Conservation (phyloP, 1,140 invertebrate genomes). For the Diprion similis region DNA sequence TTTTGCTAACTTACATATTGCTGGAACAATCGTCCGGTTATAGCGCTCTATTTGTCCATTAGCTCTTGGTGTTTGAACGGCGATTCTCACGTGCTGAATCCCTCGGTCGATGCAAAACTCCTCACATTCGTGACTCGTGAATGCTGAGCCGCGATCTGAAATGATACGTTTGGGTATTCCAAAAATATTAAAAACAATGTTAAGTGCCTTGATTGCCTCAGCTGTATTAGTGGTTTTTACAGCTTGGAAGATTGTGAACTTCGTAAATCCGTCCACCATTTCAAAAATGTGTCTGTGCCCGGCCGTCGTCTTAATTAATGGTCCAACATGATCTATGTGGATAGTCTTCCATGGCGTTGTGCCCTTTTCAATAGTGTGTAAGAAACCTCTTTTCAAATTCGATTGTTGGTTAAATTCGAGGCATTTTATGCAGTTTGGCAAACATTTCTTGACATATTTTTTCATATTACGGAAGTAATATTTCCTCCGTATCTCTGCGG, state of each 20-base stretch:
- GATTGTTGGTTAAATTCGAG: conserved; percentile 16
- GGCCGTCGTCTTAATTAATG: conserved; percentile 27
- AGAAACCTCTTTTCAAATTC: conserved; percentile 26
- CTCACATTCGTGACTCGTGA: conserved; percentile 32
- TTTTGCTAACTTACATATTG: conserved; percentile 40
- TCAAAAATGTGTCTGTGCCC: conserved; percentile 31
- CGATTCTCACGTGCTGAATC: conserved; percentile 38
- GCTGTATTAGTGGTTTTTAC: neutral
- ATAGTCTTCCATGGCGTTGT: conserved; percentile 27
- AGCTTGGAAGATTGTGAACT: conserved; percentile 22
- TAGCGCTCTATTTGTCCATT: conserved; percentile 51
- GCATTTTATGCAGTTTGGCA: conserved; percentile 33
- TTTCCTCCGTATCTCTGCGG: conserved; percentile 12
- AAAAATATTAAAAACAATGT: conserved; percentile 21
- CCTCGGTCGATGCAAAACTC: conserved; percentile 36
- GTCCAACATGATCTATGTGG: conserved; percentile 35
- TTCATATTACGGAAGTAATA: conserved; percentile 31
- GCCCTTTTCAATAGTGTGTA: conserved; percentile 28
- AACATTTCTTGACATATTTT: conserved; percentile 22
- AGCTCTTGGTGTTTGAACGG: conserved; percentile 41
- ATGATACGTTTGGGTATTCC: conserved; percentile 39
- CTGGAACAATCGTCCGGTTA: conserved; percentile 36
- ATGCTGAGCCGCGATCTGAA: conserved; percentile 46
- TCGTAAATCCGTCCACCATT: conserved; percentile 33
- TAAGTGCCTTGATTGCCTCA: neutral